A percentile compares a stretch with the other conserved stretches of the same genome.
phyloP scores from a whole-genome alignment of 2,888 invertebrate genomes.

The Cosmorhoe ocellata region DNA sequence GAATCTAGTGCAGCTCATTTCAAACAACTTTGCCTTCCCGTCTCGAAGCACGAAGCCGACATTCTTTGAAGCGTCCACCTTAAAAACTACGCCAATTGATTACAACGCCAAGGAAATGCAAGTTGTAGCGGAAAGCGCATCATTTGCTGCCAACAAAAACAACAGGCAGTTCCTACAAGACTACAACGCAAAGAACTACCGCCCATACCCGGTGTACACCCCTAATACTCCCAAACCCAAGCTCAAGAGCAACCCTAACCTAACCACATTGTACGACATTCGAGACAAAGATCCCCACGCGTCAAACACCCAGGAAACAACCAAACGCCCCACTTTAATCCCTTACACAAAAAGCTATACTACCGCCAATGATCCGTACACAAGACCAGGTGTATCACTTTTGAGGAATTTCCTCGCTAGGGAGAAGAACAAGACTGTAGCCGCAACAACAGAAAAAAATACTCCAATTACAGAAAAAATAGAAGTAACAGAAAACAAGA shows the following conservation, averaged over 20 bases:
- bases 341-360: slow-evolving; percentile 70
- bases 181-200: slow-evolving; percentile 64
- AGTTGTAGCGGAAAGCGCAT: slow-evolving; percentile 89
- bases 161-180: slow-evolving; percentile 73
- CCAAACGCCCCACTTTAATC: slow-evolving; percentile 69
- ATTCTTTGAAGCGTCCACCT: slow-evolving; percentile 61
- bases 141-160: slow-evolving; percentile 85
- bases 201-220: slow-evolving; percentile 72
- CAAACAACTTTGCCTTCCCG: slow-evolving; percentile 63
- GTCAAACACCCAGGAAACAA: slow-evolving; percentile 47
- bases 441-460: slow-evolving; percentile 52
- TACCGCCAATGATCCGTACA: slow-evolving; percentile 66
- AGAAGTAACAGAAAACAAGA: slow-evolving; percentile 50
- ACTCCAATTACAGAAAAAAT: slow-evolving; percentile 50
- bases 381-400: slow-evolving; percentile 72
- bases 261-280: slow-evolving; percentile 74
- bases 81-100: slow-evolving; percentile 67
- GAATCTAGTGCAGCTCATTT: slow-evolving; percentile 68
- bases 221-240: slow-evolving; percentile 60
- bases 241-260: slow-evolving; percentile 61
- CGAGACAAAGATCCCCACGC: slow-evolving; percentile 50
- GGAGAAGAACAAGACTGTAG: slow-evolving; percentile 64
- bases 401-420: slow-evolving; percentile 66
- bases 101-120: slow-evolving; percentile 84
- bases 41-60: slow-evolving; percentile 58